phyloP scores from a whole-genome alignment of 2,888 invertebrate genomes.

The Epirrhoe tristata region DNA sequence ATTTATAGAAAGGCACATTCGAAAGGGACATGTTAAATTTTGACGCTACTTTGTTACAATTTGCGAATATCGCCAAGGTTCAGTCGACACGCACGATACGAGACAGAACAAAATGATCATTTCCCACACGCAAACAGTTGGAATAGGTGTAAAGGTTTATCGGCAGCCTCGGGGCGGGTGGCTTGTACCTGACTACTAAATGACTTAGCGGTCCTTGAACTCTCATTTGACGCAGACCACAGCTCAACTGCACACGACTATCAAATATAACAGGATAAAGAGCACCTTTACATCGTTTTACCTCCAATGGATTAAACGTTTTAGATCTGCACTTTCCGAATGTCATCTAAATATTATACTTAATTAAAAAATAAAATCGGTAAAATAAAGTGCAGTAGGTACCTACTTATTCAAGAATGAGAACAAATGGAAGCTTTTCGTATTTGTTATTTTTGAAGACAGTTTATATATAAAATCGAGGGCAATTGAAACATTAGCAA shows the following conservation, averaged over 20 bases:
- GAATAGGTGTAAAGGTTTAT: constrained; percentile 53
- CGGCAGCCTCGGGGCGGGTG: constrained; percentile 58
- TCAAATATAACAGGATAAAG: constrained; percentile 54
- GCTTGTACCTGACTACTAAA: constrained; percentile 70
- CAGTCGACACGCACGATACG: constrained; percentile 42
- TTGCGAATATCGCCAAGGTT: constrained; percentile 42
- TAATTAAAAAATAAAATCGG: no score
- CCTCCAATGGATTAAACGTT: constrained; percentile 16
- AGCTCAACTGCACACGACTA: constrained; percentile 38
- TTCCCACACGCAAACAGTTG: constrained; percentile 63
- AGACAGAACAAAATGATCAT: constrained; percentile 58
- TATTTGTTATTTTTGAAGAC: neutral
- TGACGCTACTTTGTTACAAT: constrained; percentile 30
- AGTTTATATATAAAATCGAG: constrained; percentile 26
- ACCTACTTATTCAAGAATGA: neutral
- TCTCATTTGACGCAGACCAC: constrained; percentile 49
- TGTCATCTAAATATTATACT: no score
- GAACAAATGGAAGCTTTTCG: neutral
- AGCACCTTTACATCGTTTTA: constrained; percentile 5
- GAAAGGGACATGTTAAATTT: constrained; percentile 11
- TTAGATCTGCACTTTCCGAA: constrained; percentile 30
- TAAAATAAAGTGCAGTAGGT: neutral
- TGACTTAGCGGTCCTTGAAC: constrained; percentile 71
- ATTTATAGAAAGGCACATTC: constrained; percentile 23
- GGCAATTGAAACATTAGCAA: constrained; percentile 54